phyloP scores from a whole-genome alignment of 2,888 invertebrate genomes.

The Petrophora chlorosata region DNA sequence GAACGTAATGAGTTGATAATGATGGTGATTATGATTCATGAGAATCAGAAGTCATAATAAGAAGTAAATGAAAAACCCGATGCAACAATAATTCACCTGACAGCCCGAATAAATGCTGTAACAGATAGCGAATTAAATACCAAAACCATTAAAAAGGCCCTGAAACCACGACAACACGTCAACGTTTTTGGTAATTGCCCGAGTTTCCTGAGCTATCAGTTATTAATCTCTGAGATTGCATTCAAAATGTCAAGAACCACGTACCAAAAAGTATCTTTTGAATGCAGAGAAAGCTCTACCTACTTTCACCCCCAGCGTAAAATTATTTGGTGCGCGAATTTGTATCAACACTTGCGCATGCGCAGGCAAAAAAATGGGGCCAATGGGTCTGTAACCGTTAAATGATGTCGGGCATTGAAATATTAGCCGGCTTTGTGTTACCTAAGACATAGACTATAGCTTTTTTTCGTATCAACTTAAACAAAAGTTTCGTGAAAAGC shows the following conservation, averaged over 20 bases:
- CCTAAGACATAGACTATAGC: constrained; percentile 15
- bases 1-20: too few species aligned
- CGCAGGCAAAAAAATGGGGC: constrained; percentile 65
- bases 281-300: constrained; percentile 70
- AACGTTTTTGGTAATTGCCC: constrained; percentile 37
- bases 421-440: constrained; percentile 29
- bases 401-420: constrained; percentile 49
- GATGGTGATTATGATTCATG: too few species aligned
- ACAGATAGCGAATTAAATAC: constrained; percentile 11
- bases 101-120: not conserved
- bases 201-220: constrained; percentile 31
- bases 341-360: constrained; percentile 66
- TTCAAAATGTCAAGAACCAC: constrained; percentile 38
- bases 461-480: constrained; percentile 6
- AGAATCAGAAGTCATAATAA: too few species aligned
- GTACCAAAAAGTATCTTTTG: constrained; percentile 46
- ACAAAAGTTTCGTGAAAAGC: constrained; percentile 3
- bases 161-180: constrained; percentile 15
- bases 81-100: not conserved
- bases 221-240: constrained; percentile 35
- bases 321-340: constrained; percentile 66
- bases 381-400: constrained; percentile 65
- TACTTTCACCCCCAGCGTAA: constrained; percentile 60
- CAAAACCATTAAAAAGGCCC: constrained; percentile 21
- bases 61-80: not conserved